Percentiles rank a stretch among this genome's conserved stretches.
phyloP scores from a whole-genome alignment of 2,797 vertebrate species.

The Sebastes kiyomatsui region DNA sequence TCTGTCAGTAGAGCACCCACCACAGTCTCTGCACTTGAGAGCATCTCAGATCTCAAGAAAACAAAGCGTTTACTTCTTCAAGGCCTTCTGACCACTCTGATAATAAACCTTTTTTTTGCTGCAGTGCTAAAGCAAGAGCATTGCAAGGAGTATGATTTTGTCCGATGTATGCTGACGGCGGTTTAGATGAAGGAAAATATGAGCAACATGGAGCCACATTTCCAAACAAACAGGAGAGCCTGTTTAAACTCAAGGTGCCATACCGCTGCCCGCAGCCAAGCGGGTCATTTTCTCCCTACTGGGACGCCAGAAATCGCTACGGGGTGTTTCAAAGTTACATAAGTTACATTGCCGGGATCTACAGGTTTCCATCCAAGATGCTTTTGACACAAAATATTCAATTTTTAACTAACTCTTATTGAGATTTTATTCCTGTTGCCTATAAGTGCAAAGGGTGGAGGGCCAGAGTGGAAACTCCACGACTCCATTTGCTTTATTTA shows the following conservation, averaged over 20 bases:
- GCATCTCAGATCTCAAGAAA: conserved; percentile 12
- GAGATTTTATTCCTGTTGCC: conserved; percentile 12
- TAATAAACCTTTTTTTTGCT: not conserved
- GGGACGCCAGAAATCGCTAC: conserved; percentile 5
- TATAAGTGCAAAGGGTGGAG: conserved; percentile 22
- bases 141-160: conserved; percentile 2
- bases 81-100: not conserved
- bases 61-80: not conserved
- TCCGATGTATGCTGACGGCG: conserved; percentile 24
- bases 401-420: conserved; percentile 3
- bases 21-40: conserved; percentile 3
- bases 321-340: conserved; percentile 17
- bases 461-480: conserved; percentile 47
- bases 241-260: conserved; percentile 66
- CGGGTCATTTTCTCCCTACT: conserved; percentile 49
- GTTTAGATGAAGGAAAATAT: conserved; percentile 64
- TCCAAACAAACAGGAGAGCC: conserved; percentile 57
- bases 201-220: conserved; percentile 57
- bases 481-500: conserved; percentile 41
- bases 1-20: conserved; percentile 27
- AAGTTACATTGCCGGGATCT: not conserved
- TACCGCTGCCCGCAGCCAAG: conserved; percentile 49
- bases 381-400: conserved; percentile 9
- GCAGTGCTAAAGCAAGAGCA: not conserved
- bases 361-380: not conserved